Percentiles rank a stretch among this genome's conserved stretches.
These are phyloP conservation scores for Leucopsar rothschildi DNA, from an alignment of 2,113 vertebrate genomes.

Conservation along the genomic window DNA sequence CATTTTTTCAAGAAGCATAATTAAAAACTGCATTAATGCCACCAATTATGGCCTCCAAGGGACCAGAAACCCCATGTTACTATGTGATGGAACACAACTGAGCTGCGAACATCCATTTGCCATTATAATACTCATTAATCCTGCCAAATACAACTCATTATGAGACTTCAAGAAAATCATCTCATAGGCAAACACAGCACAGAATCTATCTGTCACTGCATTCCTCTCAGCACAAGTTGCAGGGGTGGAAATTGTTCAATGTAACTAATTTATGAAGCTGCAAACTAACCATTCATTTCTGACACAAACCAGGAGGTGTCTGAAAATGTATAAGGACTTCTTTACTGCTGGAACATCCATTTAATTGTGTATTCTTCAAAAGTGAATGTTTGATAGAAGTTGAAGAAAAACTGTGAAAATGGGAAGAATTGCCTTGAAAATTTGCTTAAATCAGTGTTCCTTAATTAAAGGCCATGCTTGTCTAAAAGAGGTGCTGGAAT, in stretches of 20 bases:
- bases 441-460: neutral
- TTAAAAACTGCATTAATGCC: constrained; percentile 97
- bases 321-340: constrained; percentile 28
- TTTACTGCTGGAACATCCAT: neutral
- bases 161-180: constrained; percentile 95
- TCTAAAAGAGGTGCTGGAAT: neutral
- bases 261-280: constrained; percentile 71
- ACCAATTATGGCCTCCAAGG: constrained; percentile 88
- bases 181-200: constrained; percentile 94
- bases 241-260: constrained; percentile 69
- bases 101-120: constrained; percentile 94
- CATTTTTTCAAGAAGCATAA: constrained; percentile 94
- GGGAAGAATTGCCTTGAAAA: neutral
- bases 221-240: constrained; percentile 73
- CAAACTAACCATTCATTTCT: constrained; percentile 66
- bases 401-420: neutral
- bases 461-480: neutral
- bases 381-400: neutral
- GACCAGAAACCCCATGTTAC: constrained; percentile 87
- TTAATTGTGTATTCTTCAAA: neutral
- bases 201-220: constrained; percentile 87
- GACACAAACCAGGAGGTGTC: constrained; percentile 42
- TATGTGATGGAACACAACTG: constrained; percentile 91
- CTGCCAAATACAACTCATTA: constrained; percentile 98
- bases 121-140: constrained; percentile 97